These are phyloP conservation scores for Ancistrus triradiatus DNA, from an alignment of 2,113 vertebrate species.

Conservation along the genomic window DNA sequence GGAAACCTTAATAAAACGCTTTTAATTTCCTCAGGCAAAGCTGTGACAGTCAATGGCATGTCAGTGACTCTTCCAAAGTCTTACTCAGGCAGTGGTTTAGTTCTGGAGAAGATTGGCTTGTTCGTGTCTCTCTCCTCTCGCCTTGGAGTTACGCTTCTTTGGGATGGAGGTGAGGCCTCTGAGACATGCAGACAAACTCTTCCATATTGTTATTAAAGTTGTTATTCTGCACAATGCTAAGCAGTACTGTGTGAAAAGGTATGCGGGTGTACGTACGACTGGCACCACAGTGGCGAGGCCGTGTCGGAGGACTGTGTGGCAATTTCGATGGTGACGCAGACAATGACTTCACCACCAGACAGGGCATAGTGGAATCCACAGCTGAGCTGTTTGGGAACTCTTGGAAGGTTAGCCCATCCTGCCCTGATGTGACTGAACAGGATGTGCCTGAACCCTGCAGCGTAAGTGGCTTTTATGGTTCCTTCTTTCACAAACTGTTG, in stretches of 20 bases:
- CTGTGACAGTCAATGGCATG: constrained; percentile 80
- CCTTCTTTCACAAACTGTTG: not conserved
- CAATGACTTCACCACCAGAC: constrained; percentile 81
- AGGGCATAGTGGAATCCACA: constrained; percentile 80
- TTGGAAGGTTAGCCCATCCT: constrained; percentile 84
- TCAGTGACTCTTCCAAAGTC: constrained; percentile 72
- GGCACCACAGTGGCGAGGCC: constrained; percentile 69
- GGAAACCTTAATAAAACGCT: not conserved
- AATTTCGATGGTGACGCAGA: constrained; percentile 85
- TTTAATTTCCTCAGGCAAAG: constrained; percentile 58
- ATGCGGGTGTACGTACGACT: constrained; percentile 82
- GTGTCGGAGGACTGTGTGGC: constrained; percentile 80
- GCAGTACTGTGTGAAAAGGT: constrained; percentile 56
- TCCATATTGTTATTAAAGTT: not conserved
- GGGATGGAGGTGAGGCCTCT: constrained; percentile 92
- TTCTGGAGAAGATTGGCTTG: constrained; percentile 69
- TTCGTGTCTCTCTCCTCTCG: constrained; percentile 76
- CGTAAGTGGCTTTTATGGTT: constrained; percentile 50
- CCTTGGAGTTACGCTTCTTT: constrained; percentile 78
- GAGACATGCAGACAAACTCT: not conserved
- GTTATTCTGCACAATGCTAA: not conserved
- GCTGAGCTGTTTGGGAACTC: constrained; percentile 84
- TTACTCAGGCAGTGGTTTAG: constrained; percentile 79
- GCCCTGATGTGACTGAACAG: constrained; percentile 73
- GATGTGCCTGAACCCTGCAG: constrained; percentile 76